Conservation (phyloP, 2,113 vertebrate genomes). For the Mastomys natalensis region DNA sequence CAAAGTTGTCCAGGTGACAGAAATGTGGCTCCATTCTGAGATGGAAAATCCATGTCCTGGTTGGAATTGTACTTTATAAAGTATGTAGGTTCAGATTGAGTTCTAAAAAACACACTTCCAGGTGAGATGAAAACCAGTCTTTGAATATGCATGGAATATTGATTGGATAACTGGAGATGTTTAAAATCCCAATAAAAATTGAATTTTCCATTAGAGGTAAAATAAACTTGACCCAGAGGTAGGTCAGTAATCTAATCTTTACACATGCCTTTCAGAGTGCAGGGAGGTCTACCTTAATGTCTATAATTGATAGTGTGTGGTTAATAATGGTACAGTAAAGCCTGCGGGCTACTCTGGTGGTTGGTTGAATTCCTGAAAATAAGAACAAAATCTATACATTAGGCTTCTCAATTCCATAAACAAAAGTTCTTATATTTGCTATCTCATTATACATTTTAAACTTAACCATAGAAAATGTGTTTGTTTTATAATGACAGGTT, state of each 20-base stretch:
- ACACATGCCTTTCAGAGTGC: constrained; percentile 69
- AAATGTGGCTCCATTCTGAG: constrained; percentile 67
- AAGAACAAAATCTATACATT: background rate
- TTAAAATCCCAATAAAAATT: constrained; percentile 86
- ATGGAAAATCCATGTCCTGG: constrained; percentile 50
- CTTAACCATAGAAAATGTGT: background rate
- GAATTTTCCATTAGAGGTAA: constrained; percentile 80
- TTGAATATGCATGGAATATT: constrained; percentile 82
- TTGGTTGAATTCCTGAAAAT: background rate
- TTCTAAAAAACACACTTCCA: constrained; percentile 46
- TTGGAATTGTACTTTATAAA: constrained; percentile 65
- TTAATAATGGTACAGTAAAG: constrained; percentile 71
- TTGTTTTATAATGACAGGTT: background rate
- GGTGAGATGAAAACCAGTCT: constrained; percentile 78
- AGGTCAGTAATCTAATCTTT: constrained; percentile 75
- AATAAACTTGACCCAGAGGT: constrained; percentile 76
- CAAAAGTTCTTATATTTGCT: background rate
- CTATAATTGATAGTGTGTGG: constrained; percentile 79
- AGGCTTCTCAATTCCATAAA: background rate
- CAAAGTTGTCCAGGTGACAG: constrained; percentile 63
- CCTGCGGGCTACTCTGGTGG: background rate
- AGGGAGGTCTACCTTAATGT: constrained; percentile 72
- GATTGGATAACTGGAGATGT: constrained; percentile 83
- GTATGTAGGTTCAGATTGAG: constrained; percentile 61
- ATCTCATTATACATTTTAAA: background rate